A percentile compares a stretch with the other conserved stretches of the same genome.
Conservation (phyloP, 2,797 vertebrate genomes). For the Perodicticus potto region DNA sequence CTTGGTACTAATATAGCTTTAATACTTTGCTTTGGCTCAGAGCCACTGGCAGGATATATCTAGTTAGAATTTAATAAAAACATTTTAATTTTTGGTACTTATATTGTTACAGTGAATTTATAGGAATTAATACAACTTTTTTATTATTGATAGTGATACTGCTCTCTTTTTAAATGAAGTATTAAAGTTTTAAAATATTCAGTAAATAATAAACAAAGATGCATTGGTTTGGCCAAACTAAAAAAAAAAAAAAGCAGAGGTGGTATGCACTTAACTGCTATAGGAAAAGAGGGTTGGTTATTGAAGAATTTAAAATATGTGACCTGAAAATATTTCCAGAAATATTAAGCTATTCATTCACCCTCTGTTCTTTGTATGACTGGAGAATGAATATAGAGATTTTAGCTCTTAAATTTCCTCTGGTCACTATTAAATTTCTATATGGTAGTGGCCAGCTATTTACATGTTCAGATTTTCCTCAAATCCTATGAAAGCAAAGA, state of each 20-base stretch:
- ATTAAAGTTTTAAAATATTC: neutral
- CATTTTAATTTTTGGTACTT: neutral
- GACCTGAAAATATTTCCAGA: neutral
- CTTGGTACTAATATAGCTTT: neutral
- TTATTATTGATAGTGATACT: neutral
- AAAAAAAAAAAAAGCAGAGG: neutral
- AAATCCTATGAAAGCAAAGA: conserved; percentile 25
- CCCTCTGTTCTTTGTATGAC: neutral
- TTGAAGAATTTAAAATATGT: neutral
- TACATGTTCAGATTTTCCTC: conserved; percentile 13
- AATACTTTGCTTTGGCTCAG: neutral
- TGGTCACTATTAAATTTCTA: neutral
- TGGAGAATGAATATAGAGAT: neutral
- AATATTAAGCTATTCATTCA: neutral
- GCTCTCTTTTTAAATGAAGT: neutral
- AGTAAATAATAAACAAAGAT: neutral
- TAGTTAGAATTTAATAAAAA: conserved; percentile 31
- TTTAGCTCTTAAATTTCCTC: neutral
- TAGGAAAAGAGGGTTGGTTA: neutral
- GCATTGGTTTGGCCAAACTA: neutral
- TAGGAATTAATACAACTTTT: neutral
- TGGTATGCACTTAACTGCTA: neutral
- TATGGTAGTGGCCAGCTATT: neutral
- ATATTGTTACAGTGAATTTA: neutral
- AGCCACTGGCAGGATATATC: neutral